Base-by-base conservation (phyloP, 2,113 vertebrate species). In the Polyodon spathula region DNA sequence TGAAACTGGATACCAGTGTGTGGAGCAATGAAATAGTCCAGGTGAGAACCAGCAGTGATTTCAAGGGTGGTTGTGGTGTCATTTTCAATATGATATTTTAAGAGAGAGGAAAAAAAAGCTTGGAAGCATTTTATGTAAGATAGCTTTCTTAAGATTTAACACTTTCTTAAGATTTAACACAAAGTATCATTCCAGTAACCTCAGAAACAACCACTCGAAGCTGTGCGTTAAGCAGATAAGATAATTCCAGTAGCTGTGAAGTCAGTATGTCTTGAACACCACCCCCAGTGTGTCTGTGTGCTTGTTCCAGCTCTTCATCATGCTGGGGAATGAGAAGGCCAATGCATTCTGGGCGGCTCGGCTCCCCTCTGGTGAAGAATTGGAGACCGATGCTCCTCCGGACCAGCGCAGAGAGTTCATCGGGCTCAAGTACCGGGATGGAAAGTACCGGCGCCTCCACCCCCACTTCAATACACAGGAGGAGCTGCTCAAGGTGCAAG, bases 21-120 rank as follows among this genome's bases (percentile, higher is more conserved):
- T 98, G 96, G 96, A 97, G 90, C 80, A 99, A 98, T 4, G 92
- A 97, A 73, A 92, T 97, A 0, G 94, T 97, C 12, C 91, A 97
- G 91, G 93, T 97, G 70, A 56, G 17, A 51, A 38, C 56, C 40
- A 39, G 60, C 53, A 48, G 37, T n/a, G 17, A 3, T 58, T 42
- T n/a, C 56, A 58, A 8, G 17, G 40, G n/a, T n/a, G n/a, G n/a
- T n/a, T n/a, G n/a, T n/a, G n/a, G n/a, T n/a, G n/a, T n/a, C n/a
- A n/a, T n/a, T n/a, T n/a, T n/a, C n/a, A n/a, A n/a, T n/a, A n/a
- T n/a, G n/a, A n/a, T n/a, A n/a, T n/a, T n/a, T n/a, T n/a, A n/a
- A n/a, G n/a, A n/a, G n/a, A n/a, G n/a, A n/a, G n/a, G n/a, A n/a
- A n/a, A n/a, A n/a, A n/a, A n/a, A n/a, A n/a, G n/a, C n/a, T n/a